These are phyloP conservation scores for Taxidea taxus DNA, from an alignment of 2,113 vertebrate genomes.

Conservation along the genomic window DNA sequence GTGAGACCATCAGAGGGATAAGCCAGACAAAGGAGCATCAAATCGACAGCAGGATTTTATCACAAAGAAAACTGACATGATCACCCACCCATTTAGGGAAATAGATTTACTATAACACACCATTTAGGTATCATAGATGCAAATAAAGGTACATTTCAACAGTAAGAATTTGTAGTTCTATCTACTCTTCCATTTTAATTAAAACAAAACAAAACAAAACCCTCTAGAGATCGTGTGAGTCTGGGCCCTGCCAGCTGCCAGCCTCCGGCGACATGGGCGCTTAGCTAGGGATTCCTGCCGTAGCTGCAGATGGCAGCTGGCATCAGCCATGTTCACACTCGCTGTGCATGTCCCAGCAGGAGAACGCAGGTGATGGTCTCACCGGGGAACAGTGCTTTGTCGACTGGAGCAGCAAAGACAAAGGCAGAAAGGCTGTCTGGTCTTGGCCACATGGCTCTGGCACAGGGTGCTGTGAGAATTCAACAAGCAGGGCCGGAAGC, in stretches of 20 bases:
- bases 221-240: too few species aligned
- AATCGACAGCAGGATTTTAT: too few species aligned
- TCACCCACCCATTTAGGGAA: background rate
- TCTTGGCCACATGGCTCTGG: background rate
- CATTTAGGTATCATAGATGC: background rate
- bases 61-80: background rate
- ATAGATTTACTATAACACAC: background rate
- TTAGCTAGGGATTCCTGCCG: too few species aligned
- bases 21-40: too few species aligned
- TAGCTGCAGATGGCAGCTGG: background rate
- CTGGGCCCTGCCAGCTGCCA: too few species aligned
- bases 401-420: background rate
- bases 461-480: background rate
- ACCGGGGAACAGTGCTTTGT: too few species aligned
- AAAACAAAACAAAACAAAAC: too few species aligned
- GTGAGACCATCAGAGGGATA: too few species aligned
- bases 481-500: background rate
- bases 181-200: background rate
- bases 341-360: too few species aligned
- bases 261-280: too few species aligned
- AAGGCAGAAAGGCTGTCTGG: background rate
- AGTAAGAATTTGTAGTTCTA: background rate
- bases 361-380: too few species aligned
- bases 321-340: too few species aligned
- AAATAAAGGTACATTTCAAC: background rate